Evolutionary conservation across 2,113 vertebrate species (phyloP).

Genomic region (Hoplias malabaricus): DNA sequence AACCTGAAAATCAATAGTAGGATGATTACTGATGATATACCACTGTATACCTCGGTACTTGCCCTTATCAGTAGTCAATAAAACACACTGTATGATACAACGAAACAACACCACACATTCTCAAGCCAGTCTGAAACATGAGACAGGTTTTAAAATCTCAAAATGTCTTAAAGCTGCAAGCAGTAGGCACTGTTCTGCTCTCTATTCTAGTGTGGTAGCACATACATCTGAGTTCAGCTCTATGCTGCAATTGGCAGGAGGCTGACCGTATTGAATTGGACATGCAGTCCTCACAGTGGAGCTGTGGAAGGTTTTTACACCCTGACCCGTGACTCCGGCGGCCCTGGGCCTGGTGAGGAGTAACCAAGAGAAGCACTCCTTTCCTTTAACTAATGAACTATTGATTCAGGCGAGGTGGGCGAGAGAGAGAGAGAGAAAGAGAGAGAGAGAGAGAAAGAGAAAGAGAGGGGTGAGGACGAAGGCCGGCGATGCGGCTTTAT

Average conservation of each 20-base stretch:
- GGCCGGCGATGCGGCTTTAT: conserved; percentile 17
- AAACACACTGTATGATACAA: not conserved
- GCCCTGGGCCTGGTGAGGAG: conserved; percentile 28
- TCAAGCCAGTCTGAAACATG: not conserved
- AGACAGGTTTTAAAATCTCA: not conserved
- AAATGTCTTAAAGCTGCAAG: not conserved
- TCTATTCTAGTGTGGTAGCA: not conserved
- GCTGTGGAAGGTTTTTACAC: conserved; percentile 39
- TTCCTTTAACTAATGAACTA: conserved; percentile 48
- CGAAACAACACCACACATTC: not conserved
- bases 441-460: not conserved
- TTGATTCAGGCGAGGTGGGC: conserved; percentile 41
- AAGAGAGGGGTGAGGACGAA: not conserved
- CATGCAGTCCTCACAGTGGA: conserved; percentile 2
- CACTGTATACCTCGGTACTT: not conserved
- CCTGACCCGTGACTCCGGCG: conserved; percentile 31
- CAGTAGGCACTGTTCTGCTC: not conserved
- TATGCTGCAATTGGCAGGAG: not conserved
- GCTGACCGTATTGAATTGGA: not conserved
- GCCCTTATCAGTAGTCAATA: not conserved
- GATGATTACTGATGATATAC: too few relatives aligned
- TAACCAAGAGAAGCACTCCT: conserved; percentile 39
- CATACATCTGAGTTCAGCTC: not conserved
- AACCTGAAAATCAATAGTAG: not conserved
- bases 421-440: not conserved